A percentile compares a stretch with the other conserved stretches of the same genome.
Conservation (phyloP, 2,113 vertebrate species). For the Tapirus terrestris region DNA sequence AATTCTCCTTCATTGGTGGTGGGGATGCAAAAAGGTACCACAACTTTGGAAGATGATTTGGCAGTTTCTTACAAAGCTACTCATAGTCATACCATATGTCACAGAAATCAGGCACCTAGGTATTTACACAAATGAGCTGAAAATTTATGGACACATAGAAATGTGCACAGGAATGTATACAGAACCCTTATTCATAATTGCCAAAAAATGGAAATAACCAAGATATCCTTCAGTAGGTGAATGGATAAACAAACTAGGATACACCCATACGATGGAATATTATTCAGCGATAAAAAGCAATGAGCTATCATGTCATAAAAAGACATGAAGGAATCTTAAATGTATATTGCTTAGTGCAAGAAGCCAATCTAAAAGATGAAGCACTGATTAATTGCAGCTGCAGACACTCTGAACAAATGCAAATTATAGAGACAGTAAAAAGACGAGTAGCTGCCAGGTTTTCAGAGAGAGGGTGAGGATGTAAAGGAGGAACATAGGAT, state of each 20-base stretch:
- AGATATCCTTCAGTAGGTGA: not conserved
- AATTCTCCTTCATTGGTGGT: not conserved
- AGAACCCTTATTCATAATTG: not conserved
- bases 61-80: not conserved
- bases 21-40: not conserved
- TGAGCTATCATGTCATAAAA: not conserved
- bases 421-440: not conserved
- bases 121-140: not conserved
- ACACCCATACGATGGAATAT: not conserved
- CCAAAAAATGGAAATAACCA: not conserved
- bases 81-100: not conserved
- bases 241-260: not conserved
- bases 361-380: not conserved
- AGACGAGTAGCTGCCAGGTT: not conserved
- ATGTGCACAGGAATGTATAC: not conserved
- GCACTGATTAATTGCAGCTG: not conserved
- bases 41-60: not conserved
- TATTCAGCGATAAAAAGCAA: not conserved
- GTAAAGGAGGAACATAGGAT: not conserved
- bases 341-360: not conserved
- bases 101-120: not conserved
- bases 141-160: not conserved
- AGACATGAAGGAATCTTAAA: not conserved
- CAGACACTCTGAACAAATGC: not conserved
- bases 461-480: not conserved